phyloP scores from a whole-genome alignment of 2,888 invertebrate genomes.

The Argyresthia albistria region DNA sequence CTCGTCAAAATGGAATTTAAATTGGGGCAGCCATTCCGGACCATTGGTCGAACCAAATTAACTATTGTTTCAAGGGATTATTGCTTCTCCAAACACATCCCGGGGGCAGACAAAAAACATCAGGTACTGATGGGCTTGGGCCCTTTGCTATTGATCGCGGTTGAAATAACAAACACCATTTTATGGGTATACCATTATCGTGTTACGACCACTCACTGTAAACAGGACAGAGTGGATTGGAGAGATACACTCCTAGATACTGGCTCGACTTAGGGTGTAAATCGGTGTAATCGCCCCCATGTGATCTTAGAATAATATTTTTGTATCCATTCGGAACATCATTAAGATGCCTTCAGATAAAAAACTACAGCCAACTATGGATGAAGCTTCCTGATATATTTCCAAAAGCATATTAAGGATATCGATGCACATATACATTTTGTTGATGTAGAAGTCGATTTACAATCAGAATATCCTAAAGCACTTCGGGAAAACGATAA shows the following conservation, averaged over 20 bases:
- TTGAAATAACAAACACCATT: conserved; percentile 53
- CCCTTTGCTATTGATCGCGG: conserved; percentile 45
- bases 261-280: not conserved
- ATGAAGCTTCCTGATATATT: too few species aligned
- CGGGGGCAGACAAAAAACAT: conserved; percentile 56
- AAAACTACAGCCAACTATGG: too few species aligned
- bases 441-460: too few species aligned
- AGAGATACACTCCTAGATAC: not conserved
- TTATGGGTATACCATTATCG: conserved; percentile 43
- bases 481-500: too few species aligned
- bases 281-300: too few species aligned
- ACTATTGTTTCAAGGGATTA: conserved; percentile 59
- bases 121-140: conserved; percentile 37
- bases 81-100: conserved; percentile 51
- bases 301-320: too few species aligned
- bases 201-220: conserved; percentile 26
- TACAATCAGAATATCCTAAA: too few species aligned
- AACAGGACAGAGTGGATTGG: not conserved
- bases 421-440: too few species aligned
- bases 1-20: conserved; percentile 51
- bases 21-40: conserved; percentile 28
- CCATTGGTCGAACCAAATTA: conserved; percentile 36
- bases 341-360: too few species aligned
- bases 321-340: too few species aligned
- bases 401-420: too few species aligned